Evolutionary conservation across 2,113 vertebrate species (phyloP).

Genomic region (Petroica traversi): DNA sequence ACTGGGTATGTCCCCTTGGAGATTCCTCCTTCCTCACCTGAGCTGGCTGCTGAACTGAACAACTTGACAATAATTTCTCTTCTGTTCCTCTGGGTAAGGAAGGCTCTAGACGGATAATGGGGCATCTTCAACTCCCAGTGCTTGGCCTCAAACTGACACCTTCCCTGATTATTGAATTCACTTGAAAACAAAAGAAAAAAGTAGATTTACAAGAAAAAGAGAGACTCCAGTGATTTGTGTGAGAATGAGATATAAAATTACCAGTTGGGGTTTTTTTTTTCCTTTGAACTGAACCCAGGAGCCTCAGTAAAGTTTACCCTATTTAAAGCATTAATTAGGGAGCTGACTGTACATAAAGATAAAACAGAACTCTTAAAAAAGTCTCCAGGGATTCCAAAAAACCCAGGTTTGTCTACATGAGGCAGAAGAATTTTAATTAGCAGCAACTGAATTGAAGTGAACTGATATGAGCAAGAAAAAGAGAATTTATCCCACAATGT

Average conservation of each 20-base stretch:
- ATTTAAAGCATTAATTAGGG: conserved; percentile 65
- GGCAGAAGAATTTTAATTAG: conserved; percentile 70
- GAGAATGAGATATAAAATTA: conserved; percentile 53
- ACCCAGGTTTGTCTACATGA: conserved; percentile 53
- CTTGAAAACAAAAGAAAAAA: conserved; percentile 56
- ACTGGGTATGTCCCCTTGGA: not conserved
- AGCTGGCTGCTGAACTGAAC: not conserved
- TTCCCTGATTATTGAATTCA: conserved; percentile 25
- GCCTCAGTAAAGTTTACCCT: conserved; percentile 59
- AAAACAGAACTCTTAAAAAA: conserved; percentile 63
- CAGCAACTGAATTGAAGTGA: conserved; percentile 55
- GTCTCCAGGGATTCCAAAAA: conserved; percentile 46
- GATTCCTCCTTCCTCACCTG: conserved; percentile 17
- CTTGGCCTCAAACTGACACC: conserved; percentile 8
- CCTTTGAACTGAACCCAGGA: conserved; percentile 64
- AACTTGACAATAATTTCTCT: not conserved
- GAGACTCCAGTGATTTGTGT: conserved; percentile 32
- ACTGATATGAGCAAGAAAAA: conserved; percentile 52
- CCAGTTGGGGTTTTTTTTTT: not conserved
- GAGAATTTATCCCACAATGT: conserved; percentile 50
- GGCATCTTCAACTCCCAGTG: conserved; percentile 5
- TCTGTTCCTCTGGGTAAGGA: not conserved
- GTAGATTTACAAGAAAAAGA: conserved; percentile 48
- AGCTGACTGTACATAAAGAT: conserved; percentile 70
- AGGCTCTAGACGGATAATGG: not conserved